Conservation (phyloP, 2,797 vertebrate genomes). For the Falco rusticolus region DNA sequence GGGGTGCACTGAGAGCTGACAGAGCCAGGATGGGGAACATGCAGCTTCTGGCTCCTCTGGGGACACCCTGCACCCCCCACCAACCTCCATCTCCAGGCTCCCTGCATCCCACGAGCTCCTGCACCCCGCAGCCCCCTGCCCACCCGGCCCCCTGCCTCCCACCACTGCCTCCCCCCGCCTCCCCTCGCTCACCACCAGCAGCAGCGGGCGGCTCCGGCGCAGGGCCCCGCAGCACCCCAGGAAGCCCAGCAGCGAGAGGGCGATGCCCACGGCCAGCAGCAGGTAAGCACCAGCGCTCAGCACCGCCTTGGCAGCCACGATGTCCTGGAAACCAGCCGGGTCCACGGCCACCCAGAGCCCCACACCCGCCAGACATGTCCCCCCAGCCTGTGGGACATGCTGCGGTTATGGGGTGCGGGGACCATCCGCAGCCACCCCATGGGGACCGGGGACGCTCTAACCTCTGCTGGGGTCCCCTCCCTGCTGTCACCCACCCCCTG, state of each 20-base stretch:
- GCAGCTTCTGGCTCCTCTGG: fast-evolving
- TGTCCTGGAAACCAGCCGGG: constrained; percentile 50
- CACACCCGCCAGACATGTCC: constrained; percentile 12
- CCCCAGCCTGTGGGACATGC: constrained; percentile 40
- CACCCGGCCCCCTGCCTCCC: fast-evolving
- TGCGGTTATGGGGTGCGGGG: background rate
- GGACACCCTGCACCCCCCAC: background rate
- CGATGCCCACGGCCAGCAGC: constrained; percentile 45
- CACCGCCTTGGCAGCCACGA: constrained; percentile 8
- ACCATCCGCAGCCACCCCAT: background rate
- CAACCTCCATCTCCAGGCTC: background rate
- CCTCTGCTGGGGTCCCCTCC: background rate
- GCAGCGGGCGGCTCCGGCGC: constrained; percentile 36
- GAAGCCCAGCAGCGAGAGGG: constrained; percentile 64
- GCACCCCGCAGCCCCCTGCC: background rate
- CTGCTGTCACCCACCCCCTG: background rate
- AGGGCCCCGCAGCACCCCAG: constrained; percentile 68
- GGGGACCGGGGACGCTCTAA: background rate
- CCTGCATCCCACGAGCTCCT: background rate
- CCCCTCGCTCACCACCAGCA: constrained; percentile 53
- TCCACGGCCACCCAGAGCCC: constrained; percentile 67
- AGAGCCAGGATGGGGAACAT: background rate
- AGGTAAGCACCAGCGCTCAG: background rate
- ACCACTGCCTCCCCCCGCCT: fast-evolving
- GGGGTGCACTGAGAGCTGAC: background rate